Evolutionary conservation across 2,888 invertebrate species (phyloP).

Genomic region (Eupithecia dodoneata): DNA sequence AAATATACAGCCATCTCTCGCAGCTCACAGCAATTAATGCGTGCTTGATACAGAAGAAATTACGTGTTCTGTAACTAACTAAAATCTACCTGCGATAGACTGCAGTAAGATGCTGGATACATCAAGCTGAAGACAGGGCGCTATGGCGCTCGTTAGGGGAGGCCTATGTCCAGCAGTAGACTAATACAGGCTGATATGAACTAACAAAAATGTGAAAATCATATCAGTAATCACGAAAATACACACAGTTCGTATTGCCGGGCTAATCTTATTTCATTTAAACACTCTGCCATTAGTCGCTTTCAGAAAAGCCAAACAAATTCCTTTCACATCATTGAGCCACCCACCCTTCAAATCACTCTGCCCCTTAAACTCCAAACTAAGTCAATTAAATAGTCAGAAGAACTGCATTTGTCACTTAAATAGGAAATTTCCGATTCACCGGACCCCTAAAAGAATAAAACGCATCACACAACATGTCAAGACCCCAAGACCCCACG

Average conservation of each 20-base stretch:
- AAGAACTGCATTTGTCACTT: conserved; percentile 65
- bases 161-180: too few relatives aligned
- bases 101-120: too few relatives aligned
- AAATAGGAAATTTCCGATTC: conserved; percentile 54
- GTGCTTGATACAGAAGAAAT: too few relatives aligned
- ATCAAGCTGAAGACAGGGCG: too few relatives aligned
- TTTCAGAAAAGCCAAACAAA: neutral
- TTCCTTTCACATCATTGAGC: conserved; percentile 1
- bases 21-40: too few relatives aligned
- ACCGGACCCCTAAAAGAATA: conserved; percentile 40
- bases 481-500: neutral
- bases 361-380: conserved; percentile 45
- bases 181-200: too few relatives aligned
- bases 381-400: conserved; percentile 62
- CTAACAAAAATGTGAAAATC: too few relatives aligned
- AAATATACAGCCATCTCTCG: too few relatives aligned
- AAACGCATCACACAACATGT: conserved; percentile 44
- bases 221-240: neutral
- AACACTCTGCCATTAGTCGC: neutral
- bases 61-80: too few relatives aligned
- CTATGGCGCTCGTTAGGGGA: too few relatives aligned
- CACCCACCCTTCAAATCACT: neutral
- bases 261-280: too few relatives aligned
- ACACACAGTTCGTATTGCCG: neutral
- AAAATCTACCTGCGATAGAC: too few relatives aligned